These are phyloP conservation scores for Mobula hypostoma DNA, from an alignment of 2,113 vertebrate genomes.

Conservation along the genomic window DNA sequence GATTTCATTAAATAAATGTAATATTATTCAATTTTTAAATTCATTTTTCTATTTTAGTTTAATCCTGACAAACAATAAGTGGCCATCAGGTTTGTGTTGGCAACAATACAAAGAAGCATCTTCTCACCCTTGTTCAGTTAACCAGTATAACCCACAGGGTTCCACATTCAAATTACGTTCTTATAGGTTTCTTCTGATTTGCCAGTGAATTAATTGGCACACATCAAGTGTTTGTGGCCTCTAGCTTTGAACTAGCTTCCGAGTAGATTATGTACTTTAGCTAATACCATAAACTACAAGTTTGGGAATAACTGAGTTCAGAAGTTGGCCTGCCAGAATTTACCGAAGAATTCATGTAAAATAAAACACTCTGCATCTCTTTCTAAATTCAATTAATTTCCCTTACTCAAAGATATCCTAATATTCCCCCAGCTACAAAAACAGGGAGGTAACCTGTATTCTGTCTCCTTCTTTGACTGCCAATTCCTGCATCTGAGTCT, in stretches of 20 bases:
- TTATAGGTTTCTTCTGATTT: background rate
- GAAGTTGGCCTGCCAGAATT: background rate
- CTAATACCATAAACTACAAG: background rate
- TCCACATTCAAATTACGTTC: no score
- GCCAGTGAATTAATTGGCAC: background rate
- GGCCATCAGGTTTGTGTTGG: background rate
- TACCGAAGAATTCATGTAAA: background rate
- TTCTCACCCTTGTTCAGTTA: no score
- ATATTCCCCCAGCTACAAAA: background rate
- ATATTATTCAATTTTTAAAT: no score
- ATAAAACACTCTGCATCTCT: background rate
- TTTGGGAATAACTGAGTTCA: background rate
- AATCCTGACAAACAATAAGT: background rate
- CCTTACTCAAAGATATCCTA: background rate
- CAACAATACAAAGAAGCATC: background rate
- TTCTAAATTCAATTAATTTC: slow-evolving; percentile 18
- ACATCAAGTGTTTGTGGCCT: no score
- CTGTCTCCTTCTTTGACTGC: background rate
- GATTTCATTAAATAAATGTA: background rate
- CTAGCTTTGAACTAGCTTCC: background rate
- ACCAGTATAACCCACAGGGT: no score
- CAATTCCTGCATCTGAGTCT: background rate
- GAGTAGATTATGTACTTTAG: background rate
- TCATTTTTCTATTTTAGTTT: background rate
- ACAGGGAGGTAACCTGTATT: background rate